These are phyloP conservation scores for Lamellibrachia columna DNA, from an alignment of 2,888 invertebrate species.

Conservation along the genomic window DNA sequence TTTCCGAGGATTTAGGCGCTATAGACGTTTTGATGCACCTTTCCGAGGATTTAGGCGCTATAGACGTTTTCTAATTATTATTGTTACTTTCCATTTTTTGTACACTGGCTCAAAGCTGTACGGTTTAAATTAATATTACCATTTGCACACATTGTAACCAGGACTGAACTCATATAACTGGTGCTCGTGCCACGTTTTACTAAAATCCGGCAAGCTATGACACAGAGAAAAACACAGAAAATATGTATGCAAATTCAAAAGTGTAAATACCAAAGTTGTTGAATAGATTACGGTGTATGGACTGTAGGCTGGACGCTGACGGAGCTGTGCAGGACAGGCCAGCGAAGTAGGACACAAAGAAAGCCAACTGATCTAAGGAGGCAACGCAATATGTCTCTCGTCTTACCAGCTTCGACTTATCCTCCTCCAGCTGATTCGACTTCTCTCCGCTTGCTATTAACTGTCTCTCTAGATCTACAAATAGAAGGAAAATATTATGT, in stretches of 20 bases:
- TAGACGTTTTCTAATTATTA: too few relatives aligned
- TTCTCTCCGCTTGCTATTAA: slow-evolving; percentile 52
- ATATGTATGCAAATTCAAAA: background rate
- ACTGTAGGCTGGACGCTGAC: background rate
- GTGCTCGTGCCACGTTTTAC: background rate
- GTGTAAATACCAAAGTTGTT: background rate
- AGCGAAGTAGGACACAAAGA: background rate
- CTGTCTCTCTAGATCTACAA: slow-evolving; percentile 57
- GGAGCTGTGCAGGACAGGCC: background rate
- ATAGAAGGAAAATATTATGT: background rate
- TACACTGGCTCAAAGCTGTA: background rate
- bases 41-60: too few relatives aligned
- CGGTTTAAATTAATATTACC: background rate
- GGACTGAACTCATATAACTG: background rate
- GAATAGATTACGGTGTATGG: background rate
- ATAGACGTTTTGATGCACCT: too few relatives aligned
- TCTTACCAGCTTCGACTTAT: slow-evolving; percentile 59
- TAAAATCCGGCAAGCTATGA: background rate
- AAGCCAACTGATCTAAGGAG: background rate
- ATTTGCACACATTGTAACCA: background rate
- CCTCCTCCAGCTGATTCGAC: slow-evolving; percentile 51
- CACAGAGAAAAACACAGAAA: background rate
- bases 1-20: too few relatives aligned
- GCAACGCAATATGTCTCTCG: background rate
- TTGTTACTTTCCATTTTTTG: background rate